phyloP scores from a whole-genome alignment of 2,888 invertebrate genomes.

The Nemurella pictetii region DNA sequence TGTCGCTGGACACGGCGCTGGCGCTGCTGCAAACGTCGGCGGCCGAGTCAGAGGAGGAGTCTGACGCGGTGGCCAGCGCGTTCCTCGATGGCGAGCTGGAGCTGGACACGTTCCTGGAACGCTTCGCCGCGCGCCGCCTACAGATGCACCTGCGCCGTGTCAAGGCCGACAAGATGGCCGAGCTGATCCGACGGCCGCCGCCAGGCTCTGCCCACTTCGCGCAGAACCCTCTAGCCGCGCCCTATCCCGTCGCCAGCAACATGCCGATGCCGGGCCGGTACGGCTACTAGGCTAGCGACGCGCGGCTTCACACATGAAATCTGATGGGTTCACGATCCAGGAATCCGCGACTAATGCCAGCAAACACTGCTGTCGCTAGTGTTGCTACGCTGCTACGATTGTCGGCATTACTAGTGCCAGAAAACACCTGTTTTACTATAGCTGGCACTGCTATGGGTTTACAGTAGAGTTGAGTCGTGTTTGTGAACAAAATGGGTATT shows the following conservation, averaged over 20 bases:
- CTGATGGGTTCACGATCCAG: no score
- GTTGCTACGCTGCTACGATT: no score
- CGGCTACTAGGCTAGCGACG: slow-evolving; percentile 20
- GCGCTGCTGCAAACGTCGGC: slow-evolving; percentile 89
- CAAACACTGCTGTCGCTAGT: no score
- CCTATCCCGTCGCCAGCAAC: slow-evolving; percentile 72
- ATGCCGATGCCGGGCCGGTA: slow-evolving; percentile 73
- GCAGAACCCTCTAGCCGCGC: slow-evolving; percentile 52
- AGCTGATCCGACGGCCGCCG: slow-evolving; percentile 48
- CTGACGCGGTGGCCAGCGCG: slow-evolving; percentile 79
- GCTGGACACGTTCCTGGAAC: slow-evolving; percentile 80
- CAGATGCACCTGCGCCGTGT: slow-evolving; percentile 81
- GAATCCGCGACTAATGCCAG: no score
- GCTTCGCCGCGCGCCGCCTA: slow-evolving; percentile 76
- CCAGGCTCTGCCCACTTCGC: slow-evolving; percentile 44
- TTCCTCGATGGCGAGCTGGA: slow-evolving; percentile 74
- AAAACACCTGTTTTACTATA: no score
- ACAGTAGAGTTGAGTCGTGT: no score
- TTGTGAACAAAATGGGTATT: no score
- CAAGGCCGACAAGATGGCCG: slow-evolving; percentile 89
- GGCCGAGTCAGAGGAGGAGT: slow-evolving; percentile 90
- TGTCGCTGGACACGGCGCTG: slow-evolving; percentile 82
- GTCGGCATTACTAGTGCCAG: no score
- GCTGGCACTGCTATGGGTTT: no score
- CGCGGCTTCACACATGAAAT: no score